A percentile compares a stretch with the other conserved stretches of the same genome.
These are phyloP conservation scores for Fulica atra DNA, from an alignment of 2,113 vertebrate species.

Conservation along the genomic window DNA sequence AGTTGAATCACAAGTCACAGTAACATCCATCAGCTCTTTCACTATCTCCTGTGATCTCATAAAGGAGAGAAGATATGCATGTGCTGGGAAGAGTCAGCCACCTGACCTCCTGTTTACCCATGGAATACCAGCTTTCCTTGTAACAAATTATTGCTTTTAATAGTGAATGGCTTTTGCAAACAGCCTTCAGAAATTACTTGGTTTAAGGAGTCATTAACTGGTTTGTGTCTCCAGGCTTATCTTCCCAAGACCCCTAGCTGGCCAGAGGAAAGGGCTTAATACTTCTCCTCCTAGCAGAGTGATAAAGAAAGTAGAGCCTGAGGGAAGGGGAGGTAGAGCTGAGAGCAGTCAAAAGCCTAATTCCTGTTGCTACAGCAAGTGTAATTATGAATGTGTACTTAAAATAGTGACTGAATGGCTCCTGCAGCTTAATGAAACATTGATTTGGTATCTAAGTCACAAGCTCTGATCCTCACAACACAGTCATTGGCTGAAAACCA, in stretches of 20 bases:
- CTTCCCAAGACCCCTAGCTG: background rate
- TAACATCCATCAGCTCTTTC: background rate
- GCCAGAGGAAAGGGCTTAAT: background rate
- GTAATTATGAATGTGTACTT: background rate
- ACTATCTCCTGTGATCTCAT: background rate
- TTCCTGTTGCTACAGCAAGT: background rate
- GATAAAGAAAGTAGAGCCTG: background rate
- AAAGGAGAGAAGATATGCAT: background rate
- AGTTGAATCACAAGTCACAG: background rate
- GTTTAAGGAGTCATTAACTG: background rate
- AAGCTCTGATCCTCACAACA: background rate
- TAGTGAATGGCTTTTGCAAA: background rate
- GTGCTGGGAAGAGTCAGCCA: background rate
- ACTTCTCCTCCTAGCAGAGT: background rate
- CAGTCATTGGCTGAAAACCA: background rate
- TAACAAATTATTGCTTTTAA: background rate
- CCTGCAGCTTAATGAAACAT: background rate
- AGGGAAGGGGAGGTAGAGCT: background rate
- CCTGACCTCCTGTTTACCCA: background rate
- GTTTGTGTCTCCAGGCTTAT: background rate
- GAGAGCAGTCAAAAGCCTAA: background rate
- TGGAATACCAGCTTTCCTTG: background rate
- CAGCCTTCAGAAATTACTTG: background rate
- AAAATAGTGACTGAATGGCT: conserved; percentile 13
- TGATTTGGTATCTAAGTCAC: background rate